phyloP scores from a whole-genome alignment of 2,113 vertebrate species.

The Fulica atra region DNA sequence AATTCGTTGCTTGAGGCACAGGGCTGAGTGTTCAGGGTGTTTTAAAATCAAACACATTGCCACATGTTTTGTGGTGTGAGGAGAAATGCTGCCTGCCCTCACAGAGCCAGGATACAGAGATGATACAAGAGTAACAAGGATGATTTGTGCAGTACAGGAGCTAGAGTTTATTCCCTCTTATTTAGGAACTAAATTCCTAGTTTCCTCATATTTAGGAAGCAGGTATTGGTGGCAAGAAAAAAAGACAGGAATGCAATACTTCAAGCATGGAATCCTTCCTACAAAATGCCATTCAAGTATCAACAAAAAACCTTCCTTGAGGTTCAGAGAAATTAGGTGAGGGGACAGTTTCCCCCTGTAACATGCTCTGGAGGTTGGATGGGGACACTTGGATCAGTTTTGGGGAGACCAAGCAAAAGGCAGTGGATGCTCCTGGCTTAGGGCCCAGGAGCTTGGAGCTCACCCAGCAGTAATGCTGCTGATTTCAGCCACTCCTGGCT shows the following conservation, averaged over 20 bases:
- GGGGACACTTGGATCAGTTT: not conserved
- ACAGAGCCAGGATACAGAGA: not conserved
- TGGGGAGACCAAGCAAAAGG: not conserved
- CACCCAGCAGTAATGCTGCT: not conserved
- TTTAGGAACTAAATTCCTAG: not conserved
- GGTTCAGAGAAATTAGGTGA: not conserved
- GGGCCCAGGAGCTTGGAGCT: not conserved
- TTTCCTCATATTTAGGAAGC: not conserved
- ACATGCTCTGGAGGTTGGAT: not conserved
- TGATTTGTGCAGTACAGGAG: accelerated
- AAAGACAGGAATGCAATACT: not conserved
- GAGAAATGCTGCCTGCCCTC: not conserved
- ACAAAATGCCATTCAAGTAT: not conserved
- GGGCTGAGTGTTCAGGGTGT: not conserved
- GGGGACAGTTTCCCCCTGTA: too few relatives aligned
- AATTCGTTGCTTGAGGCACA: not conserved
- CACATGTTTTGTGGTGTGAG: not conserved
- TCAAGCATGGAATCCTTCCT: not conserved
- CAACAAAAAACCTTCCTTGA: not conserved
- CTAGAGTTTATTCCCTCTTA: not conserved
- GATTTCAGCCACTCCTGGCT: not conserved
- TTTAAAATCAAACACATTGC: not conserved
- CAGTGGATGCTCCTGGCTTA: not conserved
- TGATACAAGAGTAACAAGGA: not conserved
- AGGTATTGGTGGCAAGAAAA: not conserved